phyloP scores from a whole-genome alignment of 2,888 invertebrate genomes.

The Eulithis testata region DNA sequence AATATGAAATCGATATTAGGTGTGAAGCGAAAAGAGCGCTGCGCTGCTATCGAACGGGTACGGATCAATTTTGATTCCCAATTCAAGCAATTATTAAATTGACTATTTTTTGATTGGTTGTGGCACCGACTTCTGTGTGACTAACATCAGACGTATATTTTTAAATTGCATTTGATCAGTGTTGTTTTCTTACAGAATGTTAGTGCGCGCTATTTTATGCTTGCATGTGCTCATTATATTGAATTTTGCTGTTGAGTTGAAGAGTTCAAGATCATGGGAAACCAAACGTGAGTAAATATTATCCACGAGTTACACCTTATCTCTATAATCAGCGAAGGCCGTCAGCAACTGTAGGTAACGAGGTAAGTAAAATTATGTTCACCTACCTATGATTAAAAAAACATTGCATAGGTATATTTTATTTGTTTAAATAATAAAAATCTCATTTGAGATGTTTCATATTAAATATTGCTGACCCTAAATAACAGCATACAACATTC shows the following conservation, averaged over 20 bases:
- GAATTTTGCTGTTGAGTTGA: constrained; percentile 51
- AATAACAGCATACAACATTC: too few relatives aligned
- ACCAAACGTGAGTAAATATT: constrained; percentile 62
- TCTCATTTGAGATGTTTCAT: too few relatives aligned
- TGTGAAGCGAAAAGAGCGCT: not conserved
- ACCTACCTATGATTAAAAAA: too few relatives aligned
- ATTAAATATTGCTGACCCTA: too few relatives aligned
- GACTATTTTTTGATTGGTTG: not conserved
- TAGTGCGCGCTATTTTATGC: constrained; percentile 49
- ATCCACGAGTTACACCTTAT: not conserved
- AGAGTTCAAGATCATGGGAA: constrained; percentile 58
- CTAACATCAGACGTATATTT: not conserved
- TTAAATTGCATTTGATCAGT: not conserved
- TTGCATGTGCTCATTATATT: constrained; percentile 56
- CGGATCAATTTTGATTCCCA: not conserved
- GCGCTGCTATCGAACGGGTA: not conserved
- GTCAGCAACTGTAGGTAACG: not conserved
- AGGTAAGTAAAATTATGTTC: too few relatives aligned
- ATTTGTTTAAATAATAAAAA: too few relatives aligned
- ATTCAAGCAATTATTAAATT: not conserved
- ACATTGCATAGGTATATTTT: too few relatives aligned
- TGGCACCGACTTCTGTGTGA: not conserved
- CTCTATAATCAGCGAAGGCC: not conserved
- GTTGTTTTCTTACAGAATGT: constrained; percentile 55
- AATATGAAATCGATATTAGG: constrained; percentile 1